Evolutionary conservation across 2,888 invertebrate genomes (phyloP).

Genomic region (Lamellibrachia columna): DNA sequence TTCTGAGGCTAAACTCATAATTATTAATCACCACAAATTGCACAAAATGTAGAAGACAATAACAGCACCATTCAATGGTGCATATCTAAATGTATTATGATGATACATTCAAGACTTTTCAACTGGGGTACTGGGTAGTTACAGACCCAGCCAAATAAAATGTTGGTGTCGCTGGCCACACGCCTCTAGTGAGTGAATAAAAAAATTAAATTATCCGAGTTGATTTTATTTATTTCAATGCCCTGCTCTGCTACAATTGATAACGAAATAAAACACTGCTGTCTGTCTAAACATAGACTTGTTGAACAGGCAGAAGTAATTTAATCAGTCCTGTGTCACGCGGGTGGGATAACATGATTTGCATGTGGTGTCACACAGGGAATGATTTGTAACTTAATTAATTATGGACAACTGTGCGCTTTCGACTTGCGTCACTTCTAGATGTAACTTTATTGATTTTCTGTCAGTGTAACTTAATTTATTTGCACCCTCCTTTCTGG

Average conservation of each 20-base stretch:
- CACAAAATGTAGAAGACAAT: too few species aligned
- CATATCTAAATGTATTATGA: too few species aligned
- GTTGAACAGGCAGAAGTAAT: background rate
- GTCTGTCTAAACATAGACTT: background rate
- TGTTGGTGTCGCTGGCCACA: background rate
- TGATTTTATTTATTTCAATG: background rate
- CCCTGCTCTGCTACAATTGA: background rate
- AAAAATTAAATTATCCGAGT: background rate
- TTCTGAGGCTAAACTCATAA: too few species aligned
- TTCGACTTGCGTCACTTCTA: background rate
- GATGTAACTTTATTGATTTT: background rate
- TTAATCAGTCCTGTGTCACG: background rate
- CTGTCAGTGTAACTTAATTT: background rate
- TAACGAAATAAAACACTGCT: background rate
- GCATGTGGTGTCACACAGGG: background rate
- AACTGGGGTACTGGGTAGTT: too few species aligned
- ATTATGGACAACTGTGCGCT: background rate
- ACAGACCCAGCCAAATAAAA: background rate
- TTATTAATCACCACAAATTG: too few species aligned
- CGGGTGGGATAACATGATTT: background rate
- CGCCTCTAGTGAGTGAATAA: background rate
- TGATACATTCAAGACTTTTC: too few species aligned
- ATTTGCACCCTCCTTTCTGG: background rate
- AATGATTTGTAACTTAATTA: background rate
- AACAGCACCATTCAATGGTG: too few species aligned